A percentile compares a stretch with the other conserved stretches of the same genome.
These are phyloP conservation scores for Drosophila mayri DNA, from an alignment of 1,140 invertebrate genomes.

Conservation along the genomic window DNA sequence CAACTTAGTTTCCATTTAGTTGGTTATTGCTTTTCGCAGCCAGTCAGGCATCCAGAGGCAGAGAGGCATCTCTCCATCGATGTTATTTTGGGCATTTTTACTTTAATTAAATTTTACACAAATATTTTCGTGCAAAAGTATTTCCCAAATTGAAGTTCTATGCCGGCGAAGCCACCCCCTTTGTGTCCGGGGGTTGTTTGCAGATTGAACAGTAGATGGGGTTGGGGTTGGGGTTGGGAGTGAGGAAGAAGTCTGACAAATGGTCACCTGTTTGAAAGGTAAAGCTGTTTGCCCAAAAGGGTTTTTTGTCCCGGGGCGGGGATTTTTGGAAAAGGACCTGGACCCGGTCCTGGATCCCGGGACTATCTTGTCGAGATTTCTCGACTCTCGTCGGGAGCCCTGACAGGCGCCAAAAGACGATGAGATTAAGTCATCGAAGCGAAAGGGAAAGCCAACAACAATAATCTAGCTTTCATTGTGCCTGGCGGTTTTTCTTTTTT, in stretches of 20 bases:
- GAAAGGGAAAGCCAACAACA: slow-evolving; percentile 47
- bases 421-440: slow-evolving; percentile 77
- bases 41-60: slow-evolving; percentile 12
- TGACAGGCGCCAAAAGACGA: slow-evolving; percentile 75
- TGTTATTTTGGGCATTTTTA: slow-evolving; percentile 66
- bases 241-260: slow-evolving; percentile 25
- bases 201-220: neutral
- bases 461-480: slow-evolving; percentile 66
- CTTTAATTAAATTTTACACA: slow-evolving; percentile 80
- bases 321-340: neutral
- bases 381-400: slow-evolving; percentile 47
- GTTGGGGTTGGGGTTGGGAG: neutral
- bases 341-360: neutral
- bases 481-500: neutral
- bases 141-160: slow-evolving; percentile 65
- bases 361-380: slow-evolving; percentile 52
- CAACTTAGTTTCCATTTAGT: slow-evolving; percentile 44
- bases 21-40: slow-evolving; percentile 33
- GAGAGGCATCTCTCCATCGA: slow-evolving; percentile 23
- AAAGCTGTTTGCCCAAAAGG: slow-evolving; percentile 47
- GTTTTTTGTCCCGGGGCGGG: slow-evolving; percentile 29
- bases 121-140: slow-evolving; percentile 71
- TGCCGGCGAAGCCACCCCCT: slow-evolving; percentile 25
- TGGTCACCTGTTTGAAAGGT: slow-evolving; percentile 59
- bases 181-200: slow-evolving; percentile 5